phyloP scores from a whole-genome alignment of 1,140 invertebrate genomes.

The Philopotamus ludificatus region DNA sequence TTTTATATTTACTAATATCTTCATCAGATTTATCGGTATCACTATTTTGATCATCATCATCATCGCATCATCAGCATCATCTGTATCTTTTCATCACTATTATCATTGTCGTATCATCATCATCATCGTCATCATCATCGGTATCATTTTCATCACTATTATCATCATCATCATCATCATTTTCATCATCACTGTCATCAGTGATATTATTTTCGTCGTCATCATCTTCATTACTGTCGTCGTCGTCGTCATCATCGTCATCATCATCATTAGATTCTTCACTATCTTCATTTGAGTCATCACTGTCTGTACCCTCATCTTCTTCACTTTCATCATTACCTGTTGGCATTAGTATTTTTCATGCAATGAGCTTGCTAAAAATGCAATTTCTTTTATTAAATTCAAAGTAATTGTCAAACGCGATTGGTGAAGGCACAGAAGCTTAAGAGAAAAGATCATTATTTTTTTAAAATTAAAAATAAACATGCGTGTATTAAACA shows the following conservation, averaged over 20 bases:
- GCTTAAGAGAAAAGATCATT: conserved; percentile 19
- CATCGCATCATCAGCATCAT: conserved; percentile 52
- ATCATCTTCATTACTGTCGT: conserved; percentile 52
- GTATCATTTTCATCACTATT: conserved; percentile 56
- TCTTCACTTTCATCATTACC: conserved; percentile 57
- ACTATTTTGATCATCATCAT: conserved; percentile 53
- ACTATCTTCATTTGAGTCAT: conserved; percentile 53
- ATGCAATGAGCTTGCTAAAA: conserved; percentile 48
- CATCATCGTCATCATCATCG: conserved; percentile 53
- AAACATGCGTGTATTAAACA: conserved; percentile 16
- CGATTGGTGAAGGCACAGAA: conserved; percentile 33
- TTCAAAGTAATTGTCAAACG: conserved; percentile 22
- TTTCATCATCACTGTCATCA: conserved; percentile 55
- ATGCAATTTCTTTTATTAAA: conserved; percentile 14
- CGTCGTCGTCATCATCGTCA: conserved; percentile 51
- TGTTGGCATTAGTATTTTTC: conserved; percentile 60
- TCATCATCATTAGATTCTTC: conserved; percentile 49
- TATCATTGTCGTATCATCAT: conserved; percentile 55
- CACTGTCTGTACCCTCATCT: conserved; percentile 54
- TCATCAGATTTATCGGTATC: conserved; percentile 54
- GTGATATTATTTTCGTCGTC: conserved; percentile 55
- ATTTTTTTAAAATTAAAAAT: conserved; percentile 7
- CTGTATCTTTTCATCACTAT: conserved; percentile 55
- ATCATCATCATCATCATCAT: conserved; percentile 51
- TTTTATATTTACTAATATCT: conserved; percentile 47